Evolutionary conservation across 2,888 invertebrate genomes (phyloP), one percentile per base, ranked within the genome.

Genomic region (Ochropleura leucogaster): DNA sequence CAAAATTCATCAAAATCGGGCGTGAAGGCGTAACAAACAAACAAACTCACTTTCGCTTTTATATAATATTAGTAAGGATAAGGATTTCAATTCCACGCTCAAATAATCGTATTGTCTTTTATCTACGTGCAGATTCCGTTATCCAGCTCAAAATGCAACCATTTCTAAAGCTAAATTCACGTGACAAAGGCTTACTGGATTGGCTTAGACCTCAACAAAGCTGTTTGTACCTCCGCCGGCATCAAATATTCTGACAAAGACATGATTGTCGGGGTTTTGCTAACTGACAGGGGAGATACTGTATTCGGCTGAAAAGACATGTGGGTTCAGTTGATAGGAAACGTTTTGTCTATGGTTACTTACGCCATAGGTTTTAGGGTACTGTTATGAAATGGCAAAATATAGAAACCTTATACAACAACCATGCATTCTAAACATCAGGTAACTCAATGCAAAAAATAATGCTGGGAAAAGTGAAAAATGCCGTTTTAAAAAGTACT

Each of bases 181-280:
- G 14, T n/a, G 42, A 42, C 60, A 76, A 79, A 72, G 60, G 53
- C 40, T 3, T 9, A 5, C 47, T 16, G 8, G 14, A 47, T 72
- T 62, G 60, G 20, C 42, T 62, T 5, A 73, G n/a, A 53, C 80
- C 60, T 30, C 80, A 79, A n/a, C 73, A 79, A 79, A 76, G 42
- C 75, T 20, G 18, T 79, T 18, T 16, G 46, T 4, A n/a, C 16
- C n/a, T 47, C 40, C 40, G 47, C 16, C 30, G 46, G 12, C 14
- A 60, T 73, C 60, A 47, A 72, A 60, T 30, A 53, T 72, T 53
- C 30, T 53, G 73, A 72, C 75, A 72, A 30, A 12, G 60, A 42
- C 42, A 44, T 16, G 46, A 53, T 0, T n/a, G 47, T 16, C 9
- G 51, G 72, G 73, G 73, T 60, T 79, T 72, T n/a, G 46, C 3